These are phyloP conservation scores for Zaprionus davidi DNA, from an alignment of 1,140 invertebrate species.

Conservation along the genomic window DNA sequence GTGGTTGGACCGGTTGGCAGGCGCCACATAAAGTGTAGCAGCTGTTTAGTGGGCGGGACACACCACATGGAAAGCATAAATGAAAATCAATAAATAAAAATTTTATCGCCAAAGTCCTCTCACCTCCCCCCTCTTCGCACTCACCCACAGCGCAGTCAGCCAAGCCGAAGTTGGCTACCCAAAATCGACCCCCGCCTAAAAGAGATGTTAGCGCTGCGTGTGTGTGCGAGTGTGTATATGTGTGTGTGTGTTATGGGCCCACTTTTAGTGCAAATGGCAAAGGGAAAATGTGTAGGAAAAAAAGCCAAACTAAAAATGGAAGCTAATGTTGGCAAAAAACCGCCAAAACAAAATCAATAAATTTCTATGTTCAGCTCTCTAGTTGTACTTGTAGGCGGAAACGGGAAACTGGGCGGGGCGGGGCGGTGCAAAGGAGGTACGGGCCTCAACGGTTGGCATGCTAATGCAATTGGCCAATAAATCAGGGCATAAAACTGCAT, in stretches of 20 bases:
- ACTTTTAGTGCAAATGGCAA: conserved; percentile 48
- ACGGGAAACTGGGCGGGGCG: not conserved
- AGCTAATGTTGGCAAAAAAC: conserved; percentile 46
- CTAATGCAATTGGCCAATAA: conserved; percentile 77
- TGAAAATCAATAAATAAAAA: conserved; percentile 80
- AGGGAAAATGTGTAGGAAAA: conserved; percentile 19
- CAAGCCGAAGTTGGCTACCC: not conserved
- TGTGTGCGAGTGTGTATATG: not conserved
- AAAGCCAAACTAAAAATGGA: conserved; percentile 26
- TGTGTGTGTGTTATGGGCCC: not conserved
- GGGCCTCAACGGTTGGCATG: conserved; percentile 37
- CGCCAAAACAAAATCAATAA: conserved; percentile 74
- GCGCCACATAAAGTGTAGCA: conserved; percentile 64
- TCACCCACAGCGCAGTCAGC: not conserved
- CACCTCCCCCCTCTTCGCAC: not conserved
- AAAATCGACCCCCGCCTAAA: conserved; percentile 1
- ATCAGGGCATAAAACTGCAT: conserved; percentile 67
- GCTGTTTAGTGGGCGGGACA: conserved; percentile 66
- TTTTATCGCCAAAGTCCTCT: conserved; percentile 60
- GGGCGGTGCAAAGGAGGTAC: not conserved
- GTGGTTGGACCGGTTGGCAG: not conserved
- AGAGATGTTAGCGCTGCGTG: not conserved
- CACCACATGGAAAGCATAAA: conserved; percentile 64
- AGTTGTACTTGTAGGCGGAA: not conserved
- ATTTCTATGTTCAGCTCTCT: conserved; percentile 35